Conservation (phyloP, 2,888 invertebrate genomes). For the Drosophila imparisetae region DNA sequence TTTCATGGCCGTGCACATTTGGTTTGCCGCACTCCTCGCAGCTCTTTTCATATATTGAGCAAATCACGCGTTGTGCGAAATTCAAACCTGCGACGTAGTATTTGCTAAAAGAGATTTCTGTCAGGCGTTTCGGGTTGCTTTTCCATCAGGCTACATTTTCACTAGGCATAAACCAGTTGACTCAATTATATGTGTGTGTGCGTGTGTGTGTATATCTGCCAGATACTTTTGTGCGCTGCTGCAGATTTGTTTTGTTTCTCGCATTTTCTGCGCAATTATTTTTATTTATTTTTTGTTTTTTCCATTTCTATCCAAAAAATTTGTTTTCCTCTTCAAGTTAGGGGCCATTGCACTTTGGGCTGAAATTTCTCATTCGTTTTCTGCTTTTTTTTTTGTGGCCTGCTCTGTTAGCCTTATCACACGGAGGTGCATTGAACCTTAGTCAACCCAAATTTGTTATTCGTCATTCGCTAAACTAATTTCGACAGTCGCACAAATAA, state of each 20-base stretch:
- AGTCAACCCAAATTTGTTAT: constrained; percentile 38
- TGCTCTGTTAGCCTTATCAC: constrained; percentile 54
- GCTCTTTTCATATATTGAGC: constrained; percentile 26
- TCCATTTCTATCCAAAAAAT: constrained; percentile 49
- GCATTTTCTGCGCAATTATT: constrained; percentile 52
- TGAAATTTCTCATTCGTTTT: constrained; percentile 39
- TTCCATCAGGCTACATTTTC: constrained; percentile 49
- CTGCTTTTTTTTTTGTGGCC: constrained; percentile 14
- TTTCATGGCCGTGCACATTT: constrained; percentile 1
- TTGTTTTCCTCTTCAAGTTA: constrained; percentile 42
- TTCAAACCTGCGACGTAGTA: constrained; percentile 61
- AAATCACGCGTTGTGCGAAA: constrained; percentile 54
- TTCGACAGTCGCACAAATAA: constrained; percentile 23
- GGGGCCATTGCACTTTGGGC: constrained; percentile 48
- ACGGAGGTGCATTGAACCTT: constrained; percentile 46
- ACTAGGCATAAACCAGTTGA: constrained; percentile 53
- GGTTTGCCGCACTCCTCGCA: neutral
- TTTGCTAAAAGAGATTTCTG: constrained; percentile 64
- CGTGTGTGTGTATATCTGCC: constrained; percentile 31
- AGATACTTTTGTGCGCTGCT: constrained; percentile 34
- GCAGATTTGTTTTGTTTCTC: constrained; percentile 41
- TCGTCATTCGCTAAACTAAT: constrained; percentile 47
- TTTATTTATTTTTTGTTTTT: constrained; percentile 8
- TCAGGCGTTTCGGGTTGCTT: constrained; percentile 42
- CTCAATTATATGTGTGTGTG: constrained; percentile 2